A percentile compares a stretch with the other conserved stretches of the same genome.
Evolutionary conservation across 2,888 invertebrate genomes (phyloP).

Genomic region (Torymus aiolomorphi): DNA sequence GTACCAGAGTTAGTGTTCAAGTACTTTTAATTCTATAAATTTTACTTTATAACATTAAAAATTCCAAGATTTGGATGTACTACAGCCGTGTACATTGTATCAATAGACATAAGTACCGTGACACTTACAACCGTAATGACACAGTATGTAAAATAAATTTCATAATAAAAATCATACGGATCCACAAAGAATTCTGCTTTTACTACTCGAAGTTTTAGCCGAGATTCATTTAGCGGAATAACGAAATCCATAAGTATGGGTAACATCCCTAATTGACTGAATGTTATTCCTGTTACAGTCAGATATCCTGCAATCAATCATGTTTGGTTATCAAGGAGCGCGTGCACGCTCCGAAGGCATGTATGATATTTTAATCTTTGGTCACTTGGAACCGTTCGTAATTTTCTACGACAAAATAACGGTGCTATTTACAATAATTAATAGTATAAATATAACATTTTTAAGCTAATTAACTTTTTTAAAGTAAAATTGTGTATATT

Average conservation of each 20-base stretch:
- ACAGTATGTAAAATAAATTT: background rate
- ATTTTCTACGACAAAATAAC: too few species aligned
- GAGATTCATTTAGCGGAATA: slow-evolving; percentile 6
- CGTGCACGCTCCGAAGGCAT: too few species aligned
- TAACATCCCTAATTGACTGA: background rate
- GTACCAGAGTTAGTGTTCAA: too few species aligned
- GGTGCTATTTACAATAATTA: too few species aligned
- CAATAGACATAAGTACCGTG: background rate
- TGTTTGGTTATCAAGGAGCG: too few species aligned
- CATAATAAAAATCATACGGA: slow-evolving; percentile 7
- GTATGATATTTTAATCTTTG: too few species aligned
- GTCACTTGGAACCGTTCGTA: too few species aligned
- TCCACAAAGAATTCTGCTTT: slow-evolving; percentile 13
- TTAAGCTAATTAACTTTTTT: too few species aligned
- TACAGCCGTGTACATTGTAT: slow-evolving; percentile 7
- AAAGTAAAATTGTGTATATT: too few species aligned
- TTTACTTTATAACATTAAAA: background rate
- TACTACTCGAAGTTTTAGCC: slow-evolving; percentile 1
- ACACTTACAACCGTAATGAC: background rate
- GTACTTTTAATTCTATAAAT: too few species aligned
- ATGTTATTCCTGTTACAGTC: background rate
- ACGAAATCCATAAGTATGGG: slow-evolving; percentile 6
- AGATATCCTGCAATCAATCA: too few species aligned
- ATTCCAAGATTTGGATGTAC: slow-evolving; percentile 19
- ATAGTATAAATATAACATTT: too few species aligned